Percentiles rank a stretch among this genome's conserved stretches.
Evolutionary conservation across 2,113 vertebrate genomes (phyloP).

Genomic region (Ramphastos sulfuratus): DNA sequence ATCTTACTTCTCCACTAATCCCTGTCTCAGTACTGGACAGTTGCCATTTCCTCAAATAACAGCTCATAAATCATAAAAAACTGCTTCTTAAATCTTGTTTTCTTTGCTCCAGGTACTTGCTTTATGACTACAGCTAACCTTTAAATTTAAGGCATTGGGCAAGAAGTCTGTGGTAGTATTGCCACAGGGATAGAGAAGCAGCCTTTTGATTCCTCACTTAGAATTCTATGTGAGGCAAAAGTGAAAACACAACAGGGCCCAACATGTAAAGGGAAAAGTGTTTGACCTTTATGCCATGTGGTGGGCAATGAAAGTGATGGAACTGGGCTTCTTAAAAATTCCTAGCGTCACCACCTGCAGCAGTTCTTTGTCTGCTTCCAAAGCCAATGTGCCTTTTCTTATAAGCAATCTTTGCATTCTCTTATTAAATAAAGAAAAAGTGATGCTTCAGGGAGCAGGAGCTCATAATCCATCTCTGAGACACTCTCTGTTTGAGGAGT

Average conservation of each 20-base stretch:
- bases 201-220: background rate
- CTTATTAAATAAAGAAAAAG: background rate
- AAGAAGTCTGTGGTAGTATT: background rate
- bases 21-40: background rate
- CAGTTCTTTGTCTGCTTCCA: background rate
- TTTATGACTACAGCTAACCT: background rate
- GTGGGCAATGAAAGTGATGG: background rate
- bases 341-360: background rate
- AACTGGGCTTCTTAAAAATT: background rate
- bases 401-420: background rate
- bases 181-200: background rate
- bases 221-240: background rate
- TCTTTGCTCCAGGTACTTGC: background rate
- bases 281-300: background rate
- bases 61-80: background rate
- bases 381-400: background rate
- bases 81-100: background rate
- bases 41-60: background rate
- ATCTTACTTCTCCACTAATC: background rate
- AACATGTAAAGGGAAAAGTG: background rate
- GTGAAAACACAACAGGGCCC: background rate
- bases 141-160: background rate
- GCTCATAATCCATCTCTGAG: background rate
- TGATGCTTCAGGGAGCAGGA: background rate
- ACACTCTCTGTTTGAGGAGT: background rate